Percentiles rank a stretch among this genome's conserved stretches.
Conservation (phyloP, 2,797 vertebrate genomes). For the Danio choprae region DNA sequence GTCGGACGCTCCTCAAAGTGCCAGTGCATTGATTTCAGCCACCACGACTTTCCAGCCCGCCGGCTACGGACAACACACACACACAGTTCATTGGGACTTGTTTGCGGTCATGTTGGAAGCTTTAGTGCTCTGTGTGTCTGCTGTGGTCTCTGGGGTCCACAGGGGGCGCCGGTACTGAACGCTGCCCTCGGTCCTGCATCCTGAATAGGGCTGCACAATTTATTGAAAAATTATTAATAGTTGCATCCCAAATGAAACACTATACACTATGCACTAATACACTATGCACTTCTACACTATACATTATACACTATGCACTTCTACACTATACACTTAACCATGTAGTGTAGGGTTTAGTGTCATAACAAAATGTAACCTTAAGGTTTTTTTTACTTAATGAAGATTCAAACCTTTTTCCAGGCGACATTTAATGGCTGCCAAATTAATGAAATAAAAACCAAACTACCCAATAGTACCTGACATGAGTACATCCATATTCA, state of each 20-base stretch:
- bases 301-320: too few species aligned
- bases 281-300: too few species aligned
- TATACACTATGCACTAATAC: too few species aligned
- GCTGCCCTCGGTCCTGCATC: conserved; percentile 58
- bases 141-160: conserved; percentile 59
- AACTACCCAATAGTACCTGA: too few species aligned
- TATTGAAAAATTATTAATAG: neutral
- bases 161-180: conserved; percentile 37
- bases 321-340: too few species aligned
- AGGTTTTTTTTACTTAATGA: too few species aligned
- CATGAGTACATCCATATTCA: too few species aligned
- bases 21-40: conserved; percentile 83
- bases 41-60: conserved; percentile 72
- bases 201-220: conserved; percentile 51
- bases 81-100: conserved; percentile 39
- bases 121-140: conserved; percentile 67
- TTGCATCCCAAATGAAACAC: conserved; percentile 46
- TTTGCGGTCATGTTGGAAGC: conserved; percentile 65
- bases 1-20: conserved; percentile 78
- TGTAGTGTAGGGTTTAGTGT: too few species aligned
- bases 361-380: too few species aligned
- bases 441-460: too few species aligned
- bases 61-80: conserved; percentile 56
- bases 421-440: too few species aligned
- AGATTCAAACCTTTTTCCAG: too few species aligned